A percentile compares a stretch with the other conserved stretches of the same genome.
Conservation (phyloP, 2,888 invertebrate species). For the Merodon equestris region DNA sequence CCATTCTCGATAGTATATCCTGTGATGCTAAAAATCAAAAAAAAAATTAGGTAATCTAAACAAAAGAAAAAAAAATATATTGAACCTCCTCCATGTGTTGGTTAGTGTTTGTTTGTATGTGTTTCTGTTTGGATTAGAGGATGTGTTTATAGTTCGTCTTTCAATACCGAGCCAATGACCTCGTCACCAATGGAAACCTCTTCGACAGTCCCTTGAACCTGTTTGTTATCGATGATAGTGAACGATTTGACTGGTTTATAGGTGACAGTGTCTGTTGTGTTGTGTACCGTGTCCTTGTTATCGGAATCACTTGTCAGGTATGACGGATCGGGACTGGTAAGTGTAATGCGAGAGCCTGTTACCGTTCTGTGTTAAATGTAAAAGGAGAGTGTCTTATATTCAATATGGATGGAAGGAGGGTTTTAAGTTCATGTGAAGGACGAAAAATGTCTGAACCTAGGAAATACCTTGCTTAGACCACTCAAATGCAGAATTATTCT, state of each 20-base stretch:
- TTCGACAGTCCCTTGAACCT: constrained; percentile 76
- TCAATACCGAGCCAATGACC: constrained; percentile 54
- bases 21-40: constrained; percentile 31
- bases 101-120: not conserved
- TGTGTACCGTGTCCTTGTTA: constrained; percentile 73
- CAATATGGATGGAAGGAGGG: constrained; percentile 13
- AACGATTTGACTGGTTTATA: constrained; percentile 74
- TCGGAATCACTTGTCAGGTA: constrained; percentile 71
- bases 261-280: constrained; percentile 76
- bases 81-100: constrained; percentile 34
- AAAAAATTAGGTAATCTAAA: constrained; percentile 1
- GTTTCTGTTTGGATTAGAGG: constrained; percentile 20
- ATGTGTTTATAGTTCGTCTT: constrained; percentile 73
- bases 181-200: constrained; percentile 73
- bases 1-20: constrained; percentile 26
- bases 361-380: constrained; percentile 74
- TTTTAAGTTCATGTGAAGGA: constrained; percentile 36
- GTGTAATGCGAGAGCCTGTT: constrained; percentile 80
- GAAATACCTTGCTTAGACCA: constrained; percentile 74
- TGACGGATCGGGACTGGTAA: constrained; percentile 81
- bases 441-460: constrained; percentile 38
- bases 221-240: constrained; percentile 56
- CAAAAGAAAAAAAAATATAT: not conserved
- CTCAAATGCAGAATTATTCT: constrained; percentile 73
- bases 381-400: constrained; percentile 48